phyloP scores from a whole-genome alignment of 53 echinoderm and acorn worm species.

The Henricia sp. region DNA sequence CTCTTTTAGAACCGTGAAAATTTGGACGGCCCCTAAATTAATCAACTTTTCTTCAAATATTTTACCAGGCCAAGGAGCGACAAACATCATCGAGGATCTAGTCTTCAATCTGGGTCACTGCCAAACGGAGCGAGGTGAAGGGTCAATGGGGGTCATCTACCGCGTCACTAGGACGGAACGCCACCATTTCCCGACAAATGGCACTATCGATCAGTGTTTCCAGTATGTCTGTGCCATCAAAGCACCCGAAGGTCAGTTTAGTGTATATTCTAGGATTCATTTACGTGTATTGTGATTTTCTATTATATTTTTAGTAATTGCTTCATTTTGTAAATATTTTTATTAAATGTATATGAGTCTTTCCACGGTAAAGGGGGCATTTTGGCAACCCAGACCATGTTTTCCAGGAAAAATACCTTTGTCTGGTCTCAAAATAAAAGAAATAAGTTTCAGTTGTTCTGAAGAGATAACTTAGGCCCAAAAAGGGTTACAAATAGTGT shows the following conservation, averaged over 20 bases:
- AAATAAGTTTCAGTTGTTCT: too few species aligned
- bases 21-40: too few species aligned
- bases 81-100: constrained; percentile 84
- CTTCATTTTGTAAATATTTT: background rate
- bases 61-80: constrained; percentile 65
- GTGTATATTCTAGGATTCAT: background rate
- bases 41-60: too few species aligned
- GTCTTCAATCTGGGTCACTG: constrained; percentile 96
- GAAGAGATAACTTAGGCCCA: too few species aligned
- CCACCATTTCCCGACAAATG: constrained; percentile 82
- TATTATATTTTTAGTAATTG: too few species aligned
- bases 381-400: too few species aligned
- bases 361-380: too few species aligned
- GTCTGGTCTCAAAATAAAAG: too few species aligned
- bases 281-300: background rate
- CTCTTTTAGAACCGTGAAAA: too few species aligned
- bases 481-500: too few species aligned
- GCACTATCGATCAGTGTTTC: constrained; percentile 85
- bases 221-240: constrained; percentile 93
- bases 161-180: constrained; percentile 81
- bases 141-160: constrained; percentile 79
- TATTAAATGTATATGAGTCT: background rate
- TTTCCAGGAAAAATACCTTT: too few species aligned
- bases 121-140: constrained; percentile 82
- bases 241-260: constrained; percentile 84